A percentile compares a stretch with the other conserved stretches of the same genome.
These are phyloP conservation scores for Plodia interpunctella DNA, from an alignment of 1,140 invertebrate genomes.

Conservation along the genomic window DNA sequence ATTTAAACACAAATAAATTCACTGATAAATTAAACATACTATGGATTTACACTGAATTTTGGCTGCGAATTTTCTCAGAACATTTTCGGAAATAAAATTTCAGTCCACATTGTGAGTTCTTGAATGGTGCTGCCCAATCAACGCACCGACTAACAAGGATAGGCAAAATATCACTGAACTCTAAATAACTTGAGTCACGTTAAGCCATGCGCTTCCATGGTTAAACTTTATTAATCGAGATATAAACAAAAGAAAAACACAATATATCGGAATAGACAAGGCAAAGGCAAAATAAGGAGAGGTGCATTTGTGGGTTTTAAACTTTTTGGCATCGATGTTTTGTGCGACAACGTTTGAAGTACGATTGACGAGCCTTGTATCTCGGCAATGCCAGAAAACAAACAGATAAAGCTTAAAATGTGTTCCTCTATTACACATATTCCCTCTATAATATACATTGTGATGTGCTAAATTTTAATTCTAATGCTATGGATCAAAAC, in stretches of 20 bases:
- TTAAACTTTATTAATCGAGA: slow-evolving; percentile 52
- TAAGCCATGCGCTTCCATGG: slow-evolving; percentile 65
- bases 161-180: slow-evolving; percentile 38
- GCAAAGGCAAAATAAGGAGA: slow-evolving; percentile 65
- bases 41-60: neutral
- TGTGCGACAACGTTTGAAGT: slow-evolving; percentile 37
- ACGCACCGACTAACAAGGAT: slow-evolving; percentile 42
- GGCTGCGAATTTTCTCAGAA: slow-evolving; percentile 46
- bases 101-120: slow-evolving; percentile 67
- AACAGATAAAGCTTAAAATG: slow-evolving; percentile 75
- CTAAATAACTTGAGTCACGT: slow-evolving; percentile 49
- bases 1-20: slow-evolving; percentile 12
- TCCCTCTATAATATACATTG: slow-evolving; percentile 24
- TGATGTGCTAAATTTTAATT: slow-evolving; percentile 32
- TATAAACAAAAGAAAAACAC: slow-evolving; percentile 37
- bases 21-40: slow-evolving; percentile 19
- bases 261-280: slow-evolving; percentile 52
- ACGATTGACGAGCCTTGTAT: slow-evolving; percentile 48
- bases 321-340: slow-evolving; percentile 33
- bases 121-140: slow-evolving; percentile 72
- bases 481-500: slow-evolving; percentile 27
- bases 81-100: slow-evolving; percentile 39
- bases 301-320: slow-evolving; percentile 63
- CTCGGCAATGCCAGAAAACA: slow-evolving; percentile 77
- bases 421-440: slow-evolving; percentile 33